These are phyloP conservation scores for Rhodinocichla rosea DNA, from an alignment of 2,113 vertebrate species.

Conservation along the genomic window DNA sequence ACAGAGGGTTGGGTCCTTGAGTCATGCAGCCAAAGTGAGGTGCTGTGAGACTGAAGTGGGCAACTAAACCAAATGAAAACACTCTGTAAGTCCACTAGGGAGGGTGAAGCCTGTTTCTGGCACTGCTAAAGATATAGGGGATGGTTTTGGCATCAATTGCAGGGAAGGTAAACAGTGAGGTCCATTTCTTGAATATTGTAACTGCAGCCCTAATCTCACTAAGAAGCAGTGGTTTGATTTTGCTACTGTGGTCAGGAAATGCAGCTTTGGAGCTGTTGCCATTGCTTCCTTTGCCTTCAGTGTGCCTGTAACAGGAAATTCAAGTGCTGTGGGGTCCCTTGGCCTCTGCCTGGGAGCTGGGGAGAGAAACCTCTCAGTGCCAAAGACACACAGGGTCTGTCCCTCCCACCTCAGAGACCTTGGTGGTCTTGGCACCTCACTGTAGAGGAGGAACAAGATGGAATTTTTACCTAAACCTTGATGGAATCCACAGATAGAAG, in stretches of 20 bases:
- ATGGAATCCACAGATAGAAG: neutral
- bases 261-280: neutral
- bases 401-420: neutral
- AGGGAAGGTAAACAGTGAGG: neutral
- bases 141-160: neutral
- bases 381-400: rapidly evolving
- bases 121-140: neutral
- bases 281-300: neutral
- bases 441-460: neutral
- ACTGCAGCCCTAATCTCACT: constrained; percentile 85
- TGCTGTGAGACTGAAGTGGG: neutral
- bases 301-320: rapidly evolving
- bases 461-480: rapidly evolving
- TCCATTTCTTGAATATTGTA: constrained; percentile 63
- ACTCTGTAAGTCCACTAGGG: neutral
- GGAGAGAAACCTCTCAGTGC: neutral
- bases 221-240: constrained; percentile 87
- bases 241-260: constrained; percentile 65
- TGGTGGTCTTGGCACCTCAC: neutral
- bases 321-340: rapidly evolving
- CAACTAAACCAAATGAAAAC: neutral
- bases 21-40: neutral
- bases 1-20: rapidly evolving
- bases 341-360: neutral
- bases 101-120: neutral